A percentile compares a stretch with the other conserved stretches of the same genome.
These are phyloP conservation scores for Cinclus cinclus DNA, from an alignment of 2,113 vertebrate species.

Conservation along the genomic window DNA sequence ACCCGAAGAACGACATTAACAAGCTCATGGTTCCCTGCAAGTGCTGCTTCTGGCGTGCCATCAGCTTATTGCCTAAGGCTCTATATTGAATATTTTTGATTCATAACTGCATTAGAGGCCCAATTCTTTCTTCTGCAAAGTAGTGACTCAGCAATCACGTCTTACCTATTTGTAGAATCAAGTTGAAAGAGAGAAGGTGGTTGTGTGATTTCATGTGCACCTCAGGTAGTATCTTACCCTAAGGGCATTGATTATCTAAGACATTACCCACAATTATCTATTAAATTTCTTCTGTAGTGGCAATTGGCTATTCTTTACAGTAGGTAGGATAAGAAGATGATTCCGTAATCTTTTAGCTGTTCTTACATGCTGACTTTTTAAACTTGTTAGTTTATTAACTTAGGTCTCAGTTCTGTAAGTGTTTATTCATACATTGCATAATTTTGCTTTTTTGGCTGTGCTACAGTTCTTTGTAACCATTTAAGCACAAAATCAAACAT, in stretches of 20 bases:
- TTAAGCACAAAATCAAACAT: neutral
- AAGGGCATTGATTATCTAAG: neutral
- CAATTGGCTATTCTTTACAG: neutral
- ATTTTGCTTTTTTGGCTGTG: neutral
- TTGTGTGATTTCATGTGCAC: neutral
- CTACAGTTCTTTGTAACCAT: neutral
- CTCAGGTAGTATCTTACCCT: neutral
- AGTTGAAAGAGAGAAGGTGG: neutral
- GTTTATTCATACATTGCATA: neutral
- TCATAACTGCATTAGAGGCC: neutral
- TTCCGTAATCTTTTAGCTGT: neutral
- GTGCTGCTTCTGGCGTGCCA: neutral
- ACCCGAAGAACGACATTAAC: neutral
- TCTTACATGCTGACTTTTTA: neutral
- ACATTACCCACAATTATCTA: neutral
- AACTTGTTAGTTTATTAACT: neutral
- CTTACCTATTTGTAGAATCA: neutral
- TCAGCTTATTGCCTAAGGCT: neutral
- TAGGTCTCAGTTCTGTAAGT: neutral
- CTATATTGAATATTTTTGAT: neutral
- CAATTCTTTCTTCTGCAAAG: neutral
- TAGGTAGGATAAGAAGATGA: rapidly evolving
- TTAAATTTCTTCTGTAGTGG: neutral
- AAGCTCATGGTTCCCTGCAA: neutral
- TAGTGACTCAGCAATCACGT: neutral